A percentile compares a stretch with the other conserved stretches of the same genome.
phyloP scores from a whole-genome alignment of 1,140 invertebrate genomes.

The Neodiprion fabricii region DNA sequence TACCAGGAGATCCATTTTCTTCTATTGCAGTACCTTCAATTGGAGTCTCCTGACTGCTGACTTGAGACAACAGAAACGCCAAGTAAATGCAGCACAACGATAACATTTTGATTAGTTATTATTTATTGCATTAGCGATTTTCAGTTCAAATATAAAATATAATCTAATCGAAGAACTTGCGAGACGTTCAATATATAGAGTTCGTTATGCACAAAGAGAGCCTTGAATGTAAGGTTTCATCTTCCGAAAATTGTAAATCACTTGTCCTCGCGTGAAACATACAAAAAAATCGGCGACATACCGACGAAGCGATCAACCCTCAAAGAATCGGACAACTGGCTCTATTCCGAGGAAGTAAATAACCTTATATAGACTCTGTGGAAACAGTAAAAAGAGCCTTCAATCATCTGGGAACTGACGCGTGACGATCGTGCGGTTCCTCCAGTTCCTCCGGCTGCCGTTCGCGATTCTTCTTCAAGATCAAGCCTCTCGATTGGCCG shows the following conservation, averaged over 20 bases:
- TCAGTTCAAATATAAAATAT: too few relatives aligned
- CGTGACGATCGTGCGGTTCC: slow-evolving; percentile 47
- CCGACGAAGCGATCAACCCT: not conserved
- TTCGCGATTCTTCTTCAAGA: slow-evolving; percentile 17
- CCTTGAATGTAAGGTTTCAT: not conserved
- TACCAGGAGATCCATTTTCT: not conserved
- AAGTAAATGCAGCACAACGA: not conserved
- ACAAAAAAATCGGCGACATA: not conserved
- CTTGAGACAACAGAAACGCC: not conserved
- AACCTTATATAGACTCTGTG: slow-evolving; percentile 52
- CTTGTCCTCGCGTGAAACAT: not conserved
- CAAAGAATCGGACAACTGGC: slow-evolving; percentile 41
- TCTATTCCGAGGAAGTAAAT: slow-evolving; percentile 30
- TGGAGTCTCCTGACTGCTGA: not conserved
- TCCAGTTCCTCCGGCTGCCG: slow-evolving; percentile 25
- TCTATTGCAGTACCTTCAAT: not conserved
- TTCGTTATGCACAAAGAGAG: not conserved
- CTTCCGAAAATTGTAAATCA: not conserved
- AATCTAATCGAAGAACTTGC: too few relatives aligned
- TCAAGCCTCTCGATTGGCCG: slow-evolving; percentile 35
- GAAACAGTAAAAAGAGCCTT: slow-evolving; percentile 40
- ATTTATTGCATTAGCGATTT: not conserved
- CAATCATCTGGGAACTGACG: slow-evolving; percentile 52
- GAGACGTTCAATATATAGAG: not conserved
- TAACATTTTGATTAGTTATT: not conserved